phyloP scores from a whole-genome alignment of 2,113 vertebrate species.

The Ageneiosus marmoratus region DNA sequence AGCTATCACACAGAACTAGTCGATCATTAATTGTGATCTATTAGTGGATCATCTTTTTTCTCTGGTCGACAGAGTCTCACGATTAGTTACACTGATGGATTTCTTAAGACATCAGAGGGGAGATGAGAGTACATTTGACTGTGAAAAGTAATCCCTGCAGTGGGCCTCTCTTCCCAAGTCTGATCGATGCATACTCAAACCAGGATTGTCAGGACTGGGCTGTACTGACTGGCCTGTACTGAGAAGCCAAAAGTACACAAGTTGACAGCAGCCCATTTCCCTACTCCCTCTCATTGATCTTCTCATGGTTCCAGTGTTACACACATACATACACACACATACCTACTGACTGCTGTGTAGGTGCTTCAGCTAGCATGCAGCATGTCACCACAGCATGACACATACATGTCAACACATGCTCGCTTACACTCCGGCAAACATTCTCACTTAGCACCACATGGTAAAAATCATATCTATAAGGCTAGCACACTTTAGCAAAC shows the following conservation, averaged over 20 bases:
- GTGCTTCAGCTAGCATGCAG: slow-evolving; percentile 23
- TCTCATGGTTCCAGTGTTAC: slow-evolving; percentile 51
- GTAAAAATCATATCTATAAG: slow-evolving; percentile 19
- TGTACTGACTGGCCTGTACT: slow-evolving; percentile 62
- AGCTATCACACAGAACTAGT: neutral
- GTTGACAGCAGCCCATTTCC: slow-evolving; percentile 56
- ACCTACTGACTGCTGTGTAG: slow-evolving; percentile 10
- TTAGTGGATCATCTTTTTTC: slow-evolving; percentile 40
- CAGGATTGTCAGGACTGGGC: slow-evolving; percentile 61
- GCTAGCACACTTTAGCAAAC: neutral
- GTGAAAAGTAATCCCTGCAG: slow-evolving; percentile 60
- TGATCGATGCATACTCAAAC: slow-evolving; percentile 69
- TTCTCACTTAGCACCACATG: slow-evolving; percentile 18
- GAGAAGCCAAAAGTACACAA: slow-evolving; percentile 64
- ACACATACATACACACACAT: slow-evolving; percentile 33
- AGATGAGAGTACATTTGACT: slow-evolving; percentile 49
- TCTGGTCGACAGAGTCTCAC: slow-evolving; percentile 26
- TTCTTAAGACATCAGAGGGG: slow-evolving; percentile 59
- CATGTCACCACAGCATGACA: slow-evolving; percentile 44
- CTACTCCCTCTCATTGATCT: slow-evolving; percentile 64
- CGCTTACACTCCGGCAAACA: slow-evolving; percentile 13
- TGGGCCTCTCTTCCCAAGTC: slow-evolving; percentile 53
- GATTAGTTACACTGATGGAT: slow-evolving; percentile 54
- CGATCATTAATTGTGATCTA: slow-evolving; percentile 32
- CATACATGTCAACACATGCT: slow-evolving; percentile 35